These are phyloP conservation scores for Bedellia somnulentella DNA, from an alignment of 2,888 invertebrate genomes.

Conservation along the genomic window DNA sequence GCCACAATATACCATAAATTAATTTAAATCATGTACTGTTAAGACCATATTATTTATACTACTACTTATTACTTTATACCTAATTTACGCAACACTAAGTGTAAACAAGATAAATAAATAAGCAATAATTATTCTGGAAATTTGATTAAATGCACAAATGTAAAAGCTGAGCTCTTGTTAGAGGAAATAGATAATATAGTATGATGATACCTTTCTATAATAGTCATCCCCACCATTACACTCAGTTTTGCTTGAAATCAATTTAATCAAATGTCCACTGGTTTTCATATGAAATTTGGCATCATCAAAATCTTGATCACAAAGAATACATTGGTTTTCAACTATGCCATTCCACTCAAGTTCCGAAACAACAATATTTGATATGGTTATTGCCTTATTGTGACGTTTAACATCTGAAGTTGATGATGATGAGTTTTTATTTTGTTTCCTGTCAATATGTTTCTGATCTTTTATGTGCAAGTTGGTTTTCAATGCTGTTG, in stretches of 20 bases:
- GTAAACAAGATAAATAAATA: too few species aligned
- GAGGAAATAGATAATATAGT: too few species aligned
- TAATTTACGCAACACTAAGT: too few species aligned
- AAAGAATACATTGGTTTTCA: slow-evolving; percentile 20
- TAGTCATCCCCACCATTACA: slow-evolving; percentile 13
- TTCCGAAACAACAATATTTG: slow-evolving; percentile 15
- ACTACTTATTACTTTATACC: too few species aligned
- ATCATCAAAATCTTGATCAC: slow-evolving; percentile 13
- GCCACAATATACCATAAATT: too few species aligned
- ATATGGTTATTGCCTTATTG: slow-evolving; percentile 14
- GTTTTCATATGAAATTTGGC: slow-evolving; percentile 15
- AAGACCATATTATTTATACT: too few species aligned
- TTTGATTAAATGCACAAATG: too few species aligned
- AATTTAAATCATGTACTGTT: too few species aligned
- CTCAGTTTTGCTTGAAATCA: slow-evolving; percentile 18
- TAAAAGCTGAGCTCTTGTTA: too few species aligned
- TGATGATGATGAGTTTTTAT: too few species aligned
- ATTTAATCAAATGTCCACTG: slow-evolving; percentile 19
- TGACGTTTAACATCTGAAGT: slow-evolving; percentile 12
- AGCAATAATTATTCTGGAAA: too few species aligned
- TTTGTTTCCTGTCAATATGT: slow-evolving; percentile 18
- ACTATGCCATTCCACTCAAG: slow-evolving; percentile 26
- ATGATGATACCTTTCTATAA: slow-evolving; percentile 27
- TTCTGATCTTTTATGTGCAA: slow-evolving; percentile 17
- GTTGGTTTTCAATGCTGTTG: slow-evolving; percentile 11